Evolutionary conservation across 2,888 invertebrate genomes (phyloP).

Genomic region (Muschampia plurimacula): DNA sequence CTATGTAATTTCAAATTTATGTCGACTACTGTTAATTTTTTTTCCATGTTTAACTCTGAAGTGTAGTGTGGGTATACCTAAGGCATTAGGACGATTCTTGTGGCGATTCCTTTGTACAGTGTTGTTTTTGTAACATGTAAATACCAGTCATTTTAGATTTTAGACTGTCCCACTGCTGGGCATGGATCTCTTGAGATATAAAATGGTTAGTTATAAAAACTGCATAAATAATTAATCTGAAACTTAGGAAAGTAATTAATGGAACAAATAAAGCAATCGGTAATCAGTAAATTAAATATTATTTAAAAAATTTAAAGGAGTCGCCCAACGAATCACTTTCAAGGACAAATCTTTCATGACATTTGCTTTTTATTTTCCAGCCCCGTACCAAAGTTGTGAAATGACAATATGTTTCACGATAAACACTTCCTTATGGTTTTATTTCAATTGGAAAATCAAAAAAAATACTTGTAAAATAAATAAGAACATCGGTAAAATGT

Average conservation of each 20-base stretch:
- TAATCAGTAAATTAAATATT: too few species aligned
- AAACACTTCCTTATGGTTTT: slow-evolving; percentile 8
- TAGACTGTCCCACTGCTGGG: too few species aligned
- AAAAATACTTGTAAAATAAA: neutral
- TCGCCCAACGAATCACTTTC: neutral
- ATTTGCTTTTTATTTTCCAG: slow-evolving; percentile 28
- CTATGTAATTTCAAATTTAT: slow-evolving; percentile 1
- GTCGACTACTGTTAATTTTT: neutral
- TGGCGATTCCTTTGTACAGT: neutral
- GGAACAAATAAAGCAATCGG: too few species aligned
- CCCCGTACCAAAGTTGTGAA: slow-evolving; percentile 70
- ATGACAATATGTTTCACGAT: slow-evolving; percentile 72
- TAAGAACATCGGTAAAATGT: neutral
- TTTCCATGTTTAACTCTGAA: neutral
- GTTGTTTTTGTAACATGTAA: neutral
- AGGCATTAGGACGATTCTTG: neutral
- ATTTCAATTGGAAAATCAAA: neutral
- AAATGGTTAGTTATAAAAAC: too few species aligned
- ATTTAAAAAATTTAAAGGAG: neutral
- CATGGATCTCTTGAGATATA: too few species aligned
- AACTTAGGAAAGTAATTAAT: too few species aligned
- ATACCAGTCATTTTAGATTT: too few species aligned
- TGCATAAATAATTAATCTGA: too few species aligned
- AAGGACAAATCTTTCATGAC: slow-evolving; percentile 38
- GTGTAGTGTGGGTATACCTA: neutral